These are phyloP conservation scores for Caprella mutica DNA, from an alignment of 2,888 invertebrate species.

Conservation along the genomic window DNA sequence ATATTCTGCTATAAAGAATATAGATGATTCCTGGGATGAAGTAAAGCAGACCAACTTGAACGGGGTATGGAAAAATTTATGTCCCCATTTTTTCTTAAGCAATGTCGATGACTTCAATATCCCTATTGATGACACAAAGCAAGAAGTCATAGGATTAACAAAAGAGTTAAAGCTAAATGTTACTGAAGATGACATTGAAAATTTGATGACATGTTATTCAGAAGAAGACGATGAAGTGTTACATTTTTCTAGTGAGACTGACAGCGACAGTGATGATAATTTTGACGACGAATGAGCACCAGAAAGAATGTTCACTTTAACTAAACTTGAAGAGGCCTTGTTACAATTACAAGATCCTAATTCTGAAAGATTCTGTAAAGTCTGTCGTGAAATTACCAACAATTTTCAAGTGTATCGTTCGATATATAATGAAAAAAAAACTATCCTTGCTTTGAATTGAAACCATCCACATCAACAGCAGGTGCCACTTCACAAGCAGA, in stretches of 20 bases:
- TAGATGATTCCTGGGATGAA: slow-evolving; percentile 25
- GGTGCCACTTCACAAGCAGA: too few relatives aligned
- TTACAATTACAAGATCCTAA: too few relatives aligned
- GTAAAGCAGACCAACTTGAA: slow-evolving; percentile 14
- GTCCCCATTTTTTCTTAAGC: background rate
- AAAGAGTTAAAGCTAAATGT: background rate
- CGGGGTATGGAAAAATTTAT: background rate
- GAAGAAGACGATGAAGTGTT: background rate
- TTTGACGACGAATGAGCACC: too few relatives aligned
- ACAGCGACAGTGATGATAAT: too few relatives aligned
- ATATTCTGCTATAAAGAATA: slow-evolving; percentile 21
- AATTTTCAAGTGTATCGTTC: too few relatives aligned
- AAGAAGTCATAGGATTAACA: background rate
- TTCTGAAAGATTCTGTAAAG: too few relatives aligned
- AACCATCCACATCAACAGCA: too few relatives aligned
- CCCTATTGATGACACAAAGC: background rate
- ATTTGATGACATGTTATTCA: background rate
- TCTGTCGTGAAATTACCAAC: too few relatives aligned
- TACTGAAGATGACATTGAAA: background rate
- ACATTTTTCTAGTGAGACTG: background rate
- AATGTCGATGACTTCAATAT: background rate
- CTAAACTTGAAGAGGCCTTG: too few relatives aligned
- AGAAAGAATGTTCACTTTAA: too few relatives aligned
- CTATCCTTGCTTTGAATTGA: too few relatives aligned
- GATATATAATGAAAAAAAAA: too few relatives aligned